Percentiles rank a stretch among this genome's conserved stretches.
Evolutionary conservation across 1,140 invertebrate species (phyloP).

Genomic region (Heliothis subflexa): DNA sequence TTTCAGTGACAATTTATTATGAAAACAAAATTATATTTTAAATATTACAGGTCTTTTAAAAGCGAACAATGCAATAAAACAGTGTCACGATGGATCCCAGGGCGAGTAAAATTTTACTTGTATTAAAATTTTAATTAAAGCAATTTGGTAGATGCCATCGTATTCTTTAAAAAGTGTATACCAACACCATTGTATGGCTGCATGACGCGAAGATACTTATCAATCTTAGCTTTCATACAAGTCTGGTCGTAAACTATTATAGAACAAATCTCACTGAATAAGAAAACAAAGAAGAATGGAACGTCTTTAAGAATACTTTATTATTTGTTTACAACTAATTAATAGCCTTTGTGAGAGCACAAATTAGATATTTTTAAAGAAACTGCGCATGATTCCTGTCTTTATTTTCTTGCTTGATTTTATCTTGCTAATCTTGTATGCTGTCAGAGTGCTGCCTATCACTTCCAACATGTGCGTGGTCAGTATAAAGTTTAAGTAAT

Average conservation of each 20-base stretch:
- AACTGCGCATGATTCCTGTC: too few species aligned
- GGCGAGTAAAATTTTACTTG: neutral
- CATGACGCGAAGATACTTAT: neutral
- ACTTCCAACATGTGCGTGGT: neutral
- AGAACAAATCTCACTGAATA: too few species aligned
- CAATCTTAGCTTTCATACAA: too few species aligned
- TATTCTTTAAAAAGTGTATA: neutral
- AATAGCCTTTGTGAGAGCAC: too few species aligned
- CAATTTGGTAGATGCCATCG: neutral
- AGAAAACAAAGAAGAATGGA: too few species aligned
- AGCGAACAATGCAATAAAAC: conserved; percentile 21
- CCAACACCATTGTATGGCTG: neutral
- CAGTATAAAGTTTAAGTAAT: conserved; percentile 8
- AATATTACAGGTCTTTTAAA: neutral
- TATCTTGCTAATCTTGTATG: too few species aligned
- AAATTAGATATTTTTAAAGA: too few species aligned
- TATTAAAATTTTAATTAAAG: conserved; percentile 20
- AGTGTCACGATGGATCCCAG: neutral
- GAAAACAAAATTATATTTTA: neutral
- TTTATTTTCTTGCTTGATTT: too few species aligned
- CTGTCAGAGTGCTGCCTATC: neutral
- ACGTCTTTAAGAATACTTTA: too few species aligned
- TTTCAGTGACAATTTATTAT: neutral
- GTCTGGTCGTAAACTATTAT: too few species aligned
- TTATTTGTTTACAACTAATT: too few species aligned